These are phyloP conservation scores for Salarias fasciatus DNA, from an alignment of 2,797 vertebrate species.

Conservation along the genomic window DNA sequence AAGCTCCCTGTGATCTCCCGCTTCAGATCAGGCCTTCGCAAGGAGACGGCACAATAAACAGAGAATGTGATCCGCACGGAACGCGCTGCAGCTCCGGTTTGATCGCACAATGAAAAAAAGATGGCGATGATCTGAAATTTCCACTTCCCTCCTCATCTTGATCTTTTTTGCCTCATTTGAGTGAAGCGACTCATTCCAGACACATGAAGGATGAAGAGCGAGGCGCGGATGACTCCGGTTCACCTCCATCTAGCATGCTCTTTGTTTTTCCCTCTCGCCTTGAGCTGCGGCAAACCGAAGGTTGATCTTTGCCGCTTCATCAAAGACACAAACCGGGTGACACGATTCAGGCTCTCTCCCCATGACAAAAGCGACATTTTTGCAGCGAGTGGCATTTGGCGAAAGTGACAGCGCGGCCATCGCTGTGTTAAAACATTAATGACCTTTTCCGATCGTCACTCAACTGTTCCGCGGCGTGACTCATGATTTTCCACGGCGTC, in stretches of 20 bases:
- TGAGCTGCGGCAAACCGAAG: conserved; percentile 40
- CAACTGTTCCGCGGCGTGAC: conserved; percentile 33
- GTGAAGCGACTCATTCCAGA: conserved; percentile 27
- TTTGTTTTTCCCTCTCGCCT: conserved; percentile 38
- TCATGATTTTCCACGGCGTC: conserved; percentile 27
- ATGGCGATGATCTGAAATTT: background rate
- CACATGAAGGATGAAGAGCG: conserved; percentile 9
- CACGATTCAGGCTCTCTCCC: conserved; percentile 45
- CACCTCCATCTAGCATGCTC: conserved; percentile 35
- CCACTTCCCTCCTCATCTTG: conserved; percentile 15
- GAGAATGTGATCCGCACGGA: conserved; percentile 8
- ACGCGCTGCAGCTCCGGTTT: conserved; percentile 14
- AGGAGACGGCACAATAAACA: conserved; percentile 25
- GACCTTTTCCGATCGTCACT: conserved; percentile 60
- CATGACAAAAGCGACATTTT: conserved; percentile 47
- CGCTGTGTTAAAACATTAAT: conserved; percentile 59
- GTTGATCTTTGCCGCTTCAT: conserved; percentile 54
- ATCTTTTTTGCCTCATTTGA: conserved; percentile 13
- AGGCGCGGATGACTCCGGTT: conserved; percentile 17
- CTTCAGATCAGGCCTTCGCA: conserved; percentile 38
- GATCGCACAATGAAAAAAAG: conserved; percentile 26
- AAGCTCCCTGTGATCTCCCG: conserved; percentile 52
- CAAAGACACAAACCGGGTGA: conserved; percentile 41
- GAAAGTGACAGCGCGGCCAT: conserved; percentile 38
- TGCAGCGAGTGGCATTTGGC: conserved; percentile 49